Evolutionary conservation across 2,113 vertebrate genomes (phyloP), one percentile per base, ranked within the genome.

Genomic region (Benthochromis sp.): DNA sequence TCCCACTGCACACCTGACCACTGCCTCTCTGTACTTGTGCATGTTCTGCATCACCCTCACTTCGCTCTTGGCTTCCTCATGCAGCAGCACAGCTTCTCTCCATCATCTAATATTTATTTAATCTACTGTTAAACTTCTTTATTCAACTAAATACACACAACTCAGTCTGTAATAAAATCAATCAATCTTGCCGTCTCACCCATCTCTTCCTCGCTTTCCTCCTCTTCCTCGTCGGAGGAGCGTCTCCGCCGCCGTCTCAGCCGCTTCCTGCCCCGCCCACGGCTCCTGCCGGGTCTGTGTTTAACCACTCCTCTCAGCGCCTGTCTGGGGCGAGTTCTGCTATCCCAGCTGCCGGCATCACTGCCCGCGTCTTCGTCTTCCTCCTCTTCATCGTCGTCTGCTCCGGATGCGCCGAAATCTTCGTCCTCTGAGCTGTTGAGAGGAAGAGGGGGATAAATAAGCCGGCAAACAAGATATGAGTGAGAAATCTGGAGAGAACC

Each of bases 341-440:
- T 96, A 14, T 97, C 97, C 0, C 94, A 93, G 93, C 98, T 98
- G 43, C 97, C 97, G 0, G 94, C 94, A 4, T 98, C 98, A 0
- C 97, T 98, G 90, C 97, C 97, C 0, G 95, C 55, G 52, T 97
- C 5, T 97, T 98, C 59, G 85, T 98, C 83, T 94, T 97, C 98
- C 2, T 97, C 98, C 36, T 88, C 86, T 1, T 98, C 98, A 1
- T 98, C 98, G 31, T 98, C 97, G 1, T 97, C 98, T 3, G 97
- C 97, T n/a, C 97, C 98, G 0, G 98, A 98, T 2, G 96, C 96
- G 14, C 96, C 97, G 85, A 98, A 98, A 4, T 97, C 96, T 78
- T 99, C 98, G 2, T 99, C 98, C 90, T 99, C 97, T 61, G 98
- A 97, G 86, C 98, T 99, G 87, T 7, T 69, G n/a, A 38, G 11